These are phyloP conservation scores for Meghimatium bilineatum DNA, from an alignment of 2,888 invertebrate species.

Conservation along the genomic window DNA sequence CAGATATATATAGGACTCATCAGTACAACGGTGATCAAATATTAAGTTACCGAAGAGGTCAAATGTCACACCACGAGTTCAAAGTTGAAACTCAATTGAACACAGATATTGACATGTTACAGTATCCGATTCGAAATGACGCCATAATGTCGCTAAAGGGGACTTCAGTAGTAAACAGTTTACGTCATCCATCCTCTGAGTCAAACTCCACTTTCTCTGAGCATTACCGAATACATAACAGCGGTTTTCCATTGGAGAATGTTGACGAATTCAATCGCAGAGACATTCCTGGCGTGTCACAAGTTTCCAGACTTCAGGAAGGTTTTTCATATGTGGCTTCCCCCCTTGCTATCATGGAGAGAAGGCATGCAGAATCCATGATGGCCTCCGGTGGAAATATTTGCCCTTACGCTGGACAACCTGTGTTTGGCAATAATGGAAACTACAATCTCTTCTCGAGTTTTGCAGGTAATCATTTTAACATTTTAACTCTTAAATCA, in stretches of 20 bases:
- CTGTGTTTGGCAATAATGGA: not conserved
- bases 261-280: not conserved
- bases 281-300: not conserved
- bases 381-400: not conserved
- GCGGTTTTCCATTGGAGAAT: not conserved
- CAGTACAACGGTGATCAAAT: too few relatives aligned
- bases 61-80: too few relatives aligned
- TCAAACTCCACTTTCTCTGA: not conserved
- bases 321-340: not conserved
- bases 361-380: not conserved
- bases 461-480: conserved; percentile 28
- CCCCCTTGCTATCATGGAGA: conserved; percentile 33
- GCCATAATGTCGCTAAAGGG: not conserved
- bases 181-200: too few relatives aligned
- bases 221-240: not conserved
- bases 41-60: too few relatives aligned
- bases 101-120: too few relatives aligned
- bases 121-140: not conserved
- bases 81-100: too few relatives aligned
- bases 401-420: conserved; percentile 30
- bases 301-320: not conserved
- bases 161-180: not conserved
- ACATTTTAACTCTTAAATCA: too few relatives aligned
- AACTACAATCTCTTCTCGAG: conserved; percentile 26
- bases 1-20: too few relatives aligned